phyloP scores from a whole-genome alignment of 2,888 invertebrate species.

The Heliothis peltigera region DNA sequence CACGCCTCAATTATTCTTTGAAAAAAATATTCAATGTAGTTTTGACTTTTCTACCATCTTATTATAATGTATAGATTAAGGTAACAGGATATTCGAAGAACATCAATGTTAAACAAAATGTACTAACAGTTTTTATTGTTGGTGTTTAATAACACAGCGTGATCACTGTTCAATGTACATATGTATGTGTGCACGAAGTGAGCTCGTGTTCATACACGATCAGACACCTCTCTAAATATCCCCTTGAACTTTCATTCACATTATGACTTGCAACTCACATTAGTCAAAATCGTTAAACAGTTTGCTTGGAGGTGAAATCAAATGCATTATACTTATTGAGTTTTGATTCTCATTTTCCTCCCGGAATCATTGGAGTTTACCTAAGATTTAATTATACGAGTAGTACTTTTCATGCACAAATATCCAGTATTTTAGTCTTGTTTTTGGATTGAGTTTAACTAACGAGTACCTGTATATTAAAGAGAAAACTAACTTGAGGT shows the following conservation, averaged over 20 bases:
- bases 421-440: too few relatives aligned
- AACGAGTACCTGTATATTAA: too few relatives aligned
- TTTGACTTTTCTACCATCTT: too few relatives aligned
- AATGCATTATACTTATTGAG: neutral
- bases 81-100: neutral
- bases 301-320: neutral
- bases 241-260: slow-evolving; percentile 49
- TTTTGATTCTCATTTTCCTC: neutral
- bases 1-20: too few relatives aligned
- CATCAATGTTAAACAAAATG: neutral
- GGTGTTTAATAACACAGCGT: neutral
- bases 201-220: slow-evolving; percentile 23
- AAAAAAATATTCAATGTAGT: too few relatives aligned
- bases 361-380: neutral
- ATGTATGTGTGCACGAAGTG: neutral
- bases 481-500: too few relatives aligned
- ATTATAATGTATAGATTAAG: too few relatives aligned
- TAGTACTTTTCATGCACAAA: too few relatives aligned
- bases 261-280: slow-evolving; percentile 29
- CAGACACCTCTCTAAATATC: slow-evolving; percentile 21
- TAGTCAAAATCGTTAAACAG: slow-evolving; percentile 4
- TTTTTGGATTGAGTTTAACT: too few relatives aligned
- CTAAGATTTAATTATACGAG: too few relatives aligned
- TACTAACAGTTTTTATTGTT: neutral
- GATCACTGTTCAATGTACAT: slow-evolving; percentile 13